Base-by-base conservation (phyloP, 2,797 vertebrate species). In the Pipistrellus nathusii region DNA sequence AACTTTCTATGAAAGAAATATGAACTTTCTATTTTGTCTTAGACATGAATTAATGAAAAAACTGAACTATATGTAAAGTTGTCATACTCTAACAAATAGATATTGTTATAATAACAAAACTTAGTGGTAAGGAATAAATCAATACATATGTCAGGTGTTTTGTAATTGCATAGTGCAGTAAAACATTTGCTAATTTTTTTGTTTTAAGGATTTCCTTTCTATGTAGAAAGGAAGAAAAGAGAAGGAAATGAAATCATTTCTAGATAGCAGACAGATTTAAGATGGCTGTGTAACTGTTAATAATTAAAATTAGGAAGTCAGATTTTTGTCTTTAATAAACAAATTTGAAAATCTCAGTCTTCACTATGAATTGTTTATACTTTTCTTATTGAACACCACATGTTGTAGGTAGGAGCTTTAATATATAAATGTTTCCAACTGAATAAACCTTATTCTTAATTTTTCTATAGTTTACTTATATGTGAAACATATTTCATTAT, bases 1-100 rank as follows among this genome's bases (percentile, higher is more conserved):
- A 84, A 87, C 30, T 88, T 94, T 87, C 30, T 76, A 23, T 96
- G 85, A 83, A 73, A 91, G 44, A 95, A 81, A 66, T 73, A 77
- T 25, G 12, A 77, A 23, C 55, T 71, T 92, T 21, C 27, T 41
- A 62, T 64, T 93, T 93, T 95, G 18, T 93, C 55, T n/a, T 89
- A 89, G 81, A 35, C 15, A 23, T 84, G 30, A 93, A 73, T 73
- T 87, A 92, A 85, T 71, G 86, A 84, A 78, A 93, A 30, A 90
- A 83, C 23, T 92, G 48, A 77, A 84, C 38, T 82, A 32, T 46
- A 14, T 82, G 27, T 46, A 82, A 64, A 82, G 30, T 32, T 64
- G 80, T 53, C 66, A 38, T 83, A 35, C 32, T 25, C 25, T 64
- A 76, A 77, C 25, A 93, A 76, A 76, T 62, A 82, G 41, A 62